phyloP scores from a whole-genome alignment of 2,888 invertebrate species.

The Parasteatoda lunata region DNA sequence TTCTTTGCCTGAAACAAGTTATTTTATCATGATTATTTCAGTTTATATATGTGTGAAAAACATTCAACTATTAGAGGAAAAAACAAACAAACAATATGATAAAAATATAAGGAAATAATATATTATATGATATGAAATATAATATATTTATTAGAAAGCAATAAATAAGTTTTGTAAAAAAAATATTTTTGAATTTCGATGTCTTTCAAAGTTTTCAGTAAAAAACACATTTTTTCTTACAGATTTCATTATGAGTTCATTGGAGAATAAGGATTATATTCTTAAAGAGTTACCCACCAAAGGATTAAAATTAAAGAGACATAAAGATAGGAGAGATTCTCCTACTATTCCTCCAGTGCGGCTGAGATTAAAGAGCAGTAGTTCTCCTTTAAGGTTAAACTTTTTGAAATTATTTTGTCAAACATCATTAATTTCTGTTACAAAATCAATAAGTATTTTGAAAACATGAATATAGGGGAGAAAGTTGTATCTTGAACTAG shows the following conservation, averaged over 20 bases:
- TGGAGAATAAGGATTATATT: slow-evolving; percentile 51
- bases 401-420: neutral
- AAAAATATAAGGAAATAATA: no score
- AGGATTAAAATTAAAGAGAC: slow-evolving; percentile 67
- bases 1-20: no score
- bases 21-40: no score
- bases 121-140: no score
- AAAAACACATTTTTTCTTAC: neutral
- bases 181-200: no score
- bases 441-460: neutral
- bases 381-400: slow-evolving; percentile 51
- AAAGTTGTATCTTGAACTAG: no score
- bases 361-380: slow-evolving; percentile 53
- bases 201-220: no score
- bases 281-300: slow-evolving; percentile 68
- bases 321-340: slow-evolving; percentile 61
- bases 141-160: no score
- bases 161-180: no score
- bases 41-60: no score
- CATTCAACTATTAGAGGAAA: no score
- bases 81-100: no score
- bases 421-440: neutral
- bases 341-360: slow-evolving; percentile 54
- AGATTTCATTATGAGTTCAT: slow-evolving; percentile 36
- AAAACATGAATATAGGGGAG: neutral